phyloP scores from a whole-genome alignment of 2,888 invertebrate genomes.

The Lithophane leautieri region DNA sequence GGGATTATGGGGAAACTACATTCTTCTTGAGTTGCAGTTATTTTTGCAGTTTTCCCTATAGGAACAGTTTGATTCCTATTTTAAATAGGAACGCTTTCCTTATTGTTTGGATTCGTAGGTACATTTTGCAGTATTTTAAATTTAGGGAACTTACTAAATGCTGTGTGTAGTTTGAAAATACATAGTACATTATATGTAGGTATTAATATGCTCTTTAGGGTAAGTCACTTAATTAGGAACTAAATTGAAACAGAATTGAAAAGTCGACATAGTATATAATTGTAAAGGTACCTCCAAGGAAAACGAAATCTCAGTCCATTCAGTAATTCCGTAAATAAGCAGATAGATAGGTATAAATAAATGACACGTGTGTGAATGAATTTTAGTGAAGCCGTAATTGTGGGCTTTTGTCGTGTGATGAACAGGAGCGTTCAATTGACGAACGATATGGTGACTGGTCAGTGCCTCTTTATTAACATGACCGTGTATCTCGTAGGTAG shows the following conservation, averaged over 20 bases:
- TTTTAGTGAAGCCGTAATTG: conserved; percentile 6
- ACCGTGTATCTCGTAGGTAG: background rate
- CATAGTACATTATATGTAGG: too few species aligned
- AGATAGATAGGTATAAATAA: background rate
- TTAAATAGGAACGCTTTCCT: conserved; percentile 12
- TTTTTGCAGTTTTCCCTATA: conserved; percentile 38
- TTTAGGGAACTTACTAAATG: background rate
- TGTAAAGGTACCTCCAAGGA: conserved; percentile 31
- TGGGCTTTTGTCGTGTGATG: background rate
- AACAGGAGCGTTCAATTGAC: conserved; percentile 9
- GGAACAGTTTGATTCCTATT: conserved; percentile 23
- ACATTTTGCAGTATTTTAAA: background rate
- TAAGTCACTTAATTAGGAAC: background rate
- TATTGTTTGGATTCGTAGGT: background rate
- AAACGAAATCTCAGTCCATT: conserved; percentile 44
- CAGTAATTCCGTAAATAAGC: conserved; percentile 23
- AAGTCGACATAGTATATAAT: background rate
- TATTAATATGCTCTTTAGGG: too few species aligned
- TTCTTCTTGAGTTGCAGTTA: conserved; percentile 15
- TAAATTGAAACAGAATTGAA: background rate
- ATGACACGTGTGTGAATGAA: conserved; percentile 20
- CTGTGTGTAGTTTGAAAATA: background rate
- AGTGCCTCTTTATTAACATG: conserved; percentile 3
- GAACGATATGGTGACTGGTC: conserved; percentile 21
- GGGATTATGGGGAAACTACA: conserved; percentile 14